Conservation (phyloP, 2,888 invertebrate genomes). For the Choristoneura rosaceana region DNA sequence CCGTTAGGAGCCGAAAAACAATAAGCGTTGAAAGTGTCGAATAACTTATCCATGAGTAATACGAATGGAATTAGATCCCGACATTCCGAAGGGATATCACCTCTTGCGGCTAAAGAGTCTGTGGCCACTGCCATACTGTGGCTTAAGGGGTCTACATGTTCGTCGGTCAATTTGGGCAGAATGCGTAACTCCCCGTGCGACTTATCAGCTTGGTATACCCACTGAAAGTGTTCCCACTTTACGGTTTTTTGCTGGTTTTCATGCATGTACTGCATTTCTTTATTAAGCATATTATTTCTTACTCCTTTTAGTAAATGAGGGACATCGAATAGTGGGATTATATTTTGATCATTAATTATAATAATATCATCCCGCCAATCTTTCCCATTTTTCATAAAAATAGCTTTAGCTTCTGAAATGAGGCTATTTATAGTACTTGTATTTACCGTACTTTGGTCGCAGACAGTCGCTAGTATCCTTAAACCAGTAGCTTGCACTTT, state of each 20-base stretch:
- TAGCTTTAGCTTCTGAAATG: conserved; percentile 25
- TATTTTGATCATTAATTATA: conserved; percentile 21
- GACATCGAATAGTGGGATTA: conserved; percentile 41
- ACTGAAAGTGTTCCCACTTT: conserved; percentile 38
- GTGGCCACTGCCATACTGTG: conserved; percentile 31
- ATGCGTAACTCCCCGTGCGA: conserved; percentile 32
- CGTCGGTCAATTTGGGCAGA: conserved; percentile 38
- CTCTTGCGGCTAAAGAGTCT: conserved; percentile 6
- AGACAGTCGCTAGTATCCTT: conserved; percentile 43
- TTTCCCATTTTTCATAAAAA: conserved; percentile 18
- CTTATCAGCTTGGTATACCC: conserved; percentile 20
- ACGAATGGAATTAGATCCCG: conserved; percentile 14
- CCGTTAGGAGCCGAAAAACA: neutral
- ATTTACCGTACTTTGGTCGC: conserved; percentile 41
- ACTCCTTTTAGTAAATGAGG: conserved; percentile 44
- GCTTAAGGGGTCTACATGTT: conserved; percentile 34
- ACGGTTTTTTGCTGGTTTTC: conserved; percentile 18
- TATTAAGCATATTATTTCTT: conserved; percentile 45
- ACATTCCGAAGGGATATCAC: neutral
- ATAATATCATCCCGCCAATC: conserved; percentile 25
- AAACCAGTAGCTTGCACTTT: conserved; percentile 37
- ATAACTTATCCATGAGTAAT: conserved; percentile 17
- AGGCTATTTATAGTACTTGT: conserved; percentile 35
- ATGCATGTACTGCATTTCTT: conserved; percentile 40
- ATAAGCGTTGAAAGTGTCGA: conserved; percentile 1